Percentiles rank a stretch among this genome's conserved stretches.
Evolutionary conservation across 2,113 vertebrate genomes (phyloP).

Genomic region (Myocastor coypus): DNA sequence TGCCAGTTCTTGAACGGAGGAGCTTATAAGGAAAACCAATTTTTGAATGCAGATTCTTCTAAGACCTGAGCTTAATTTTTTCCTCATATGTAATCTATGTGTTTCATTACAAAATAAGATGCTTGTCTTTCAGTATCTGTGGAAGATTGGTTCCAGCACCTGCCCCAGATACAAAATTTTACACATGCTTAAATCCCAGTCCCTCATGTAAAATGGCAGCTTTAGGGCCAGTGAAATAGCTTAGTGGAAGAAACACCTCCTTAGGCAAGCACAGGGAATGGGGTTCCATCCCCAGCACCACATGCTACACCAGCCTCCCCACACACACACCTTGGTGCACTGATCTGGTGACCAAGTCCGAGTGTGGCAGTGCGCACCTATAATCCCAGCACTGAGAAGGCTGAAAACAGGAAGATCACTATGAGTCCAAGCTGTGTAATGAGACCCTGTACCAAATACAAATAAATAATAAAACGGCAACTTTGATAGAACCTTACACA

Average conservation of each 20-base stretch:
- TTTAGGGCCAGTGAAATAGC: too few relatives aligned
- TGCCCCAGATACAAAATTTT: background rate
- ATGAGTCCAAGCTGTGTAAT: too few relatives aligned
- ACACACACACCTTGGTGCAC: too few relatives aligned
- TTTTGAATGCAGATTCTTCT: constrained; percentile 43
- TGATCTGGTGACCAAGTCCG: too few relatives aligned
- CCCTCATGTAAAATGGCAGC: background rate
- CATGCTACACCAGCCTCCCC: too few relatives aligned
- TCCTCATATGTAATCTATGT: background rate
- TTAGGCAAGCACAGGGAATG: too few relatives aligned
- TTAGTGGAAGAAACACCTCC: too few relatives aligned
- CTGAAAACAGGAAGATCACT: too few relatives aligned
- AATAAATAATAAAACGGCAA: background rate
- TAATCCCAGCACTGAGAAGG: too few relatives aligned
- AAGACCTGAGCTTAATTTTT: background rate
- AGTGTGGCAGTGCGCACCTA: too few relatives aligned
- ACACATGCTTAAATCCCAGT: background rate
- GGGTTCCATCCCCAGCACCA: too few relatives aligned
- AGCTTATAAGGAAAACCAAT: background rate
- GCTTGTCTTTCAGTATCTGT: background rate
- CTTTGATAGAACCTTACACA: background rate
- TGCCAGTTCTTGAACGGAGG: background rate
- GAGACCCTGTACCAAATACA: too few relatives aligned
- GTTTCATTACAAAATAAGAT: constrained; percentile 8
- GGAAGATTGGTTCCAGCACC: background rate